phyloP scores from a whole-genome alignment of 2,797 vertebrate genomes.

The Pangasius sanitwongsei region DNA sequence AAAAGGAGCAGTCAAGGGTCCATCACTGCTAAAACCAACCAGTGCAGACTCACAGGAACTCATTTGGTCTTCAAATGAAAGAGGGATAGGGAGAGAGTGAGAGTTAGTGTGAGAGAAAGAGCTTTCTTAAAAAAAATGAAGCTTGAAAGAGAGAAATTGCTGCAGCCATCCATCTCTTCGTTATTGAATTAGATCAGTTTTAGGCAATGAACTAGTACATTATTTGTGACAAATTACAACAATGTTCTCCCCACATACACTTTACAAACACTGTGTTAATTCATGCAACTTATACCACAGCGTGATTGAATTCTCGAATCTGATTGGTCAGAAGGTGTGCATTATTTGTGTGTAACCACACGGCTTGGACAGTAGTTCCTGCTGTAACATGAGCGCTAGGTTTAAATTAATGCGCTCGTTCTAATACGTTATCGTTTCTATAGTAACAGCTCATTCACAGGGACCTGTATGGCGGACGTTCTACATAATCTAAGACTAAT shows the following conservation, averaged over 20 bases:
- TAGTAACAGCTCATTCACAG: not conserved
- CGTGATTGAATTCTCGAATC: not conserved
- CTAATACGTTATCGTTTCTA: not conserved
- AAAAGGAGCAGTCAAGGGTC: not conserved
- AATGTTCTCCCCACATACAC: not conserved
- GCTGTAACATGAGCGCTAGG: not conserved
- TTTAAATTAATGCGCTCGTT: not conserved
- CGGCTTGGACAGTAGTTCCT: not conserved
- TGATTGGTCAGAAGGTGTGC: not conserved
- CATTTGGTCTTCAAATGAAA: not conserved
- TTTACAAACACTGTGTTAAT: not conserved
- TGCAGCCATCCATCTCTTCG: slow-evolving; percentile 3
- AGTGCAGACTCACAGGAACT: not conserved
- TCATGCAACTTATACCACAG: not conserved
- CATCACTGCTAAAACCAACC: not conserved
- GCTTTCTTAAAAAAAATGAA: not conserved
- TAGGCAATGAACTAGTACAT: not conserved
- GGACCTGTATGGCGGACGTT: not conserved
- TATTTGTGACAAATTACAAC: not conserved
- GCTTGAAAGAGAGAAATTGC: not conserved
- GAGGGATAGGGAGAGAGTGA: not conserved
- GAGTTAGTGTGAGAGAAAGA: not conserved
- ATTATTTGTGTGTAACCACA: not conserved
- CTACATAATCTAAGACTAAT: not conserved
- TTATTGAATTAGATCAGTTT: slow-evolving; percentile 14